phyloP scores from a whole-genome alignment of 2,888 invertebrate species.

The Romanomermis culicivorax region DNA sequence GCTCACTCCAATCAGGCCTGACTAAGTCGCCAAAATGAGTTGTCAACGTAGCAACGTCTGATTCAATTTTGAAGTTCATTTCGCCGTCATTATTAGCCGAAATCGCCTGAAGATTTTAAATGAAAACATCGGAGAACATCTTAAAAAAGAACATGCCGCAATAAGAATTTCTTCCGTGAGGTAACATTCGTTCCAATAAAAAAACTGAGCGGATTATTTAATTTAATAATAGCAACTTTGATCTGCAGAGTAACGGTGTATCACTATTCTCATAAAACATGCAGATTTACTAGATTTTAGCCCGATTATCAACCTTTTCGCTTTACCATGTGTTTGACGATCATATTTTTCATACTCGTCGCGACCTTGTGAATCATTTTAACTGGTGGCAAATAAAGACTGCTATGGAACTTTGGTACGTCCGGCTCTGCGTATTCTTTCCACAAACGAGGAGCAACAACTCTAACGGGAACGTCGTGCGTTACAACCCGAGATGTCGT shows the following conservation, averaged over 20 bases:
- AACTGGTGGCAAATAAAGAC: background rate
- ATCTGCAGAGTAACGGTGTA: no score
- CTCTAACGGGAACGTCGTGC: background rate
- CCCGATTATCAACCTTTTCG: no score
- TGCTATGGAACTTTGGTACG: background rate
- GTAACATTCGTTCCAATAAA: no score
- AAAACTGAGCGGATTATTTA: no score
- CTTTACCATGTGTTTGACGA: background rate
- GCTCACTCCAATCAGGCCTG: background rate
- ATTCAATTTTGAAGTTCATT: background rate
- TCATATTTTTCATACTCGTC: background rate
- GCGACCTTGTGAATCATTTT: background rate
- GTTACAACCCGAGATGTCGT: background rate
- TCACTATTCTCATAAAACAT: no score
- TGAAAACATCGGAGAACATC: no score
- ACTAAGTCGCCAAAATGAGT: background rate
- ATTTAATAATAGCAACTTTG: no score
- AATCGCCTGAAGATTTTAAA: background rate
- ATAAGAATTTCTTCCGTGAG: no score
- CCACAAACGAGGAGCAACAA: background rate
- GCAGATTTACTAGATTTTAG: no score
- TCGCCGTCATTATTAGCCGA: background rate
- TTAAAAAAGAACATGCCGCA: no score
- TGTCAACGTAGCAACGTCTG: background rate
- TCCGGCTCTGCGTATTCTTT: background rate